Evolutionary conservation across 2,888 invertebrate species (phyloP), one percentile per base, ranked within the genome.

Genomic region (Hirudinaria manillensis): DNA sequence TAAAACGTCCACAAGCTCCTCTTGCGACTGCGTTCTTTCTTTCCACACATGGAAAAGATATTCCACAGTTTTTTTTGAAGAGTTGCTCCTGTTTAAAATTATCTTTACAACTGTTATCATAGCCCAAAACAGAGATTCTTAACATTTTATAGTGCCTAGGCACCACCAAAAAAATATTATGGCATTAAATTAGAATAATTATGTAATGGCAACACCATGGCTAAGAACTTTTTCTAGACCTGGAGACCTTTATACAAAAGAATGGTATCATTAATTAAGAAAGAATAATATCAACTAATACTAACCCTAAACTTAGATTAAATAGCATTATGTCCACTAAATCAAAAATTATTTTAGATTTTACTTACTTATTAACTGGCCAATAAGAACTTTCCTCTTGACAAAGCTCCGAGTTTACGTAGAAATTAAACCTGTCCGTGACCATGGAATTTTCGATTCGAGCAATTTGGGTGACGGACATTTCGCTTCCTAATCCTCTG

Each of bases 11-110:
- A 68, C n/a, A 32, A 68, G 68, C 32, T 68, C 68, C n/a, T 36
- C 32, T 16, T 32, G 13, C 6, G 6, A n/a, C n/a, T 73, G 70
- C n/a, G 34, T 27, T 51, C 67, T 38, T 21, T 72, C 72, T 75
- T 85, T 82, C 82, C 83, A 84, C 76, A 83, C 82, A 83, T 84
- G 84, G 79, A 85, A 85, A 76, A 85, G 78, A 77, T 85, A 85
- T 77, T 85, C 85, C 76, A 84, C 76, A 16, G 81, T 78, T 77
- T 83, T 84, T 77, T 83, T 84, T 78, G 81, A 82, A n/a, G 78
- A 74, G 21, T 78, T 80, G 76, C 80, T 81, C 73, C 83, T 83
- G 76, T 36, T 27, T 68, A 13, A 68, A n/a, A 68, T 32, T 13
- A 36, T 32, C 29, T 34, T 68, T 27, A 24, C n/a, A 27, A 29